Evolutionary conservation across 2,888 invertebrate genomes (phyloP), one percentile per base, ranked within the genome.

Genomic region (Conistra vaccinii): DNA sequence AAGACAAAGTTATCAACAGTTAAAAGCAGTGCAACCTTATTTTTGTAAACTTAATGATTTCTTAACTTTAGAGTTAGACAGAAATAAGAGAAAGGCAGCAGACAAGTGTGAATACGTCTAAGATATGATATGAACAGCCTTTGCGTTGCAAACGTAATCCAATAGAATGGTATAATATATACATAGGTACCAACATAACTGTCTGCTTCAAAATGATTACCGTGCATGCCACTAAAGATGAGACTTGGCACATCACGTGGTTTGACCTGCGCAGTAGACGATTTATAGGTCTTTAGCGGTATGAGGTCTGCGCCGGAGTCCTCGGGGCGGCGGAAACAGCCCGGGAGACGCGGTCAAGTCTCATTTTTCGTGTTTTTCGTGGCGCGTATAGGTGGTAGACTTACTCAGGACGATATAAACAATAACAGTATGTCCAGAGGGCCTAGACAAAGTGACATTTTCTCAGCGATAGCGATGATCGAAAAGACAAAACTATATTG

Each of bases 1-100:
- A 53, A 69, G 29, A 75, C 32, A 17, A 66, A 67, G 48, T 35
- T 61, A 29, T 48, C 29, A 61, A 51, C 55, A 69, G 23, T 60
- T 65, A 53, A 75, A 73, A 61, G 32, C 29, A 62, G 20, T n/a
- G 14, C 12, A 51, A 32, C 45, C 2, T 48, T 39, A 35, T 55
- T 29, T 48, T 39, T 39, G 17, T 60, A 39, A 48, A 63, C 23
- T 17, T 5, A 32, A 32, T n/a, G 1, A 51, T n/a, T 66, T 32
- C 17, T 32, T 6, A 53, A n/a, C 39, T 26, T 53, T 55, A 51
- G 32, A n/a, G 17, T n/a, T 32, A 66, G 9, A 32, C 3, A 39
- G 4, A 53, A 55, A 17, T 53, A 53, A 45, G n/a, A 9, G 0
- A 32, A n/a, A 23, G 7, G 26, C 12, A 61, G 65, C 23, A 45